These are phyloP conservation scores for Heliothis subflexa DNA, from an alignment of 1,140 invertebrate genomes.

Conservation along the genomic window DNA sequence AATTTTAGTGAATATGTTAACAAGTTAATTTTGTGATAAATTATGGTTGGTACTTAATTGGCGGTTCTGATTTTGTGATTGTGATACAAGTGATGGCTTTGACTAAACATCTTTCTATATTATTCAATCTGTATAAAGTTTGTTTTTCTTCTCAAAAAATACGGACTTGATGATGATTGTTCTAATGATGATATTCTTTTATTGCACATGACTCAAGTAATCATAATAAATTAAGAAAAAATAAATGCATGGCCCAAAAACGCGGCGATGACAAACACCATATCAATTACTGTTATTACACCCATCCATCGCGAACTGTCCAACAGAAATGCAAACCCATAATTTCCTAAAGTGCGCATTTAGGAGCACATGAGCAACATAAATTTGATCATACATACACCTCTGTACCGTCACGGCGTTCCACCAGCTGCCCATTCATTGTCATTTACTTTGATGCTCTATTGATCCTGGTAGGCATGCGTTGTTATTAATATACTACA, in stretches of 20 bases:
- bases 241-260: neutral
- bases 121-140: too few relatives aligned
- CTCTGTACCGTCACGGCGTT: constrained; percentile 26
- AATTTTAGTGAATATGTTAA: neutral
- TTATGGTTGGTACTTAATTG: neutral
- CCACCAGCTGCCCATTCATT: constrained; percentile 62
- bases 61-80: neutral
- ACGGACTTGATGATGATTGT: too few relatives aligned
- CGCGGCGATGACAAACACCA: neutral
- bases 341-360: constrained; percentile 39
- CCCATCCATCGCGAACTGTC: constrained; percentile 33
- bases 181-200: too few relatives aligned
- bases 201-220: too few relatives aligned
- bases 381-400: constrained; percentile 47
- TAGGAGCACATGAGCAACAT: constrained; percentile 46
- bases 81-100: neutral
- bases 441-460: constrained; percentile 69
- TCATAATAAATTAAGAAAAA: neutral
- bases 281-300: constrained; percentile 41
- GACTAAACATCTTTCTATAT: too few relatives aligned
- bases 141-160: too few relatives aligned
- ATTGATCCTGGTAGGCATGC: constrained; percentile 61
- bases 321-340: constrained; percentile 42
- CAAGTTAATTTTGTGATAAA: constrained; percentile 2
- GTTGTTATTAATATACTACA: constrained; percentile 54